phyloP scores from a whole-genome alignment of 1,140 invertebrate genomes.

The Berghia stephanieae region DNA sequence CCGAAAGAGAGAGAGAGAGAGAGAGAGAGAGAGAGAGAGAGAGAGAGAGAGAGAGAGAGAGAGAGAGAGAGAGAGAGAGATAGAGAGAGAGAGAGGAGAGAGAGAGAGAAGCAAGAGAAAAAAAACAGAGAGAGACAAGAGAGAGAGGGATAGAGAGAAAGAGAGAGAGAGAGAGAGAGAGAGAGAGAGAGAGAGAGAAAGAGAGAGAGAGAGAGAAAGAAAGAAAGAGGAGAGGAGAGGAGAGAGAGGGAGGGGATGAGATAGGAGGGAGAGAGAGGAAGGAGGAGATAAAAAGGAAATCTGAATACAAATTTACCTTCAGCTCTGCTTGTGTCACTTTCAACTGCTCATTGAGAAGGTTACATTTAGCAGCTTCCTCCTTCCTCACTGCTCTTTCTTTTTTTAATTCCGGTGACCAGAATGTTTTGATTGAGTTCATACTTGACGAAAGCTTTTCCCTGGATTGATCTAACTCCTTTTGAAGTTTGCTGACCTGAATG shows the following conservation, averaged over 20 bases:
- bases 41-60: background rate
- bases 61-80: background rate
- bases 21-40: slow-evolving; percentile 19
- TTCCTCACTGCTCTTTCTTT: slow-evolving; percentile 95
- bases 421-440: slow-evolving; percentile 99
- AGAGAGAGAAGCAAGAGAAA: too few species aligned
- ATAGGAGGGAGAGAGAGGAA: too few species aligned
- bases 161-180: too few species aligned
- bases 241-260: too few species aligned
- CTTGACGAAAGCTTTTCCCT: slow-evolving; percentile 98
- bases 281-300: background rate
- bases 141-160: too few species aligned
- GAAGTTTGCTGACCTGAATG: slow-evolving; percentile 78
- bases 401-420: slow-evolving; percentile 99
- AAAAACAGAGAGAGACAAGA: too few species aligned
- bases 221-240: too few species aligned
- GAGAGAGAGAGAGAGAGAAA: too few species aligned
- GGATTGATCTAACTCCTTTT: slow-evolving; percentile 95
- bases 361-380: slow-evolving; percentile 97
- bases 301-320: slow-evolving; percentile 77
- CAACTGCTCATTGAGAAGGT: slow-evolving; percentile 95
- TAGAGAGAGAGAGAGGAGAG: background rate
- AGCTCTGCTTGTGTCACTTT: slow-evolving; percentile 96
- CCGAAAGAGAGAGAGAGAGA: slow-evolving; percentile 15
- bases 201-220: too few species aligned